Conservation (phyloP, 2,113 vertebrate genomes). For the Pitta sordida region DNA sequence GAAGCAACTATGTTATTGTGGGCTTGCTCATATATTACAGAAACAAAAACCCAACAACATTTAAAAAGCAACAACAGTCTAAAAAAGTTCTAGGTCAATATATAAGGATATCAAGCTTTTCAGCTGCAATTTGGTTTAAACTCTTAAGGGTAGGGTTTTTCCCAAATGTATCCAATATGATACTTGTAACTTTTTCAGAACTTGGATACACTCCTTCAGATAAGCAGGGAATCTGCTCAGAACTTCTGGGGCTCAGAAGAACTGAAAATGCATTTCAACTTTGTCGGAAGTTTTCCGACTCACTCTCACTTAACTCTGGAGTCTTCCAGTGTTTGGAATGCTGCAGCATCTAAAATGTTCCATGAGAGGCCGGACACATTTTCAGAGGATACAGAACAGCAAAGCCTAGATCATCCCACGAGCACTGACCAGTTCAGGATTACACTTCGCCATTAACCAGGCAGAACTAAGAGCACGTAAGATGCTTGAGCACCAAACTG, state of each 20-base stretch:
- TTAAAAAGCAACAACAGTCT: neutral
- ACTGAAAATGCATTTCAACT: neutral
- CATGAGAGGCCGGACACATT: neutral
- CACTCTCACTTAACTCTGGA: neutral
- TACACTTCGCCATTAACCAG: neutral
- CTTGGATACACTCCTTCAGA: neutral
- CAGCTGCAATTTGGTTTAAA: neutral
- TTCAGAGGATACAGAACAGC: neutral
- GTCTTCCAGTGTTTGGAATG: neutral
- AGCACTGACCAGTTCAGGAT: neutral
- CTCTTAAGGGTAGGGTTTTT: neutral
- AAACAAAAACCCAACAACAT: neutral
- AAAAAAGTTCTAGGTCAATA: neutral
- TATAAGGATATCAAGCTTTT: neutral
- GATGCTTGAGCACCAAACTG: neutral
- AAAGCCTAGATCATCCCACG: neutral
- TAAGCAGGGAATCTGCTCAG: neutral
- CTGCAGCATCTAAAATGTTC: neutral
- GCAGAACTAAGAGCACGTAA: neutral
- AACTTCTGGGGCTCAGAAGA: neutral
- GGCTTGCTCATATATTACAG: neutral
- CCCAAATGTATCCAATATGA: neutral
- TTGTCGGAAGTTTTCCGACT: neutral
- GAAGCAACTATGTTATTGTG: constrained; percentile 22
- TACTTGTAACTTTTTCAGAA: neutral